Evolutionary conservation across 2,113 vertebrate species (phyloP).

Genomic region (Thalassoma bifasciatum): DNA sequence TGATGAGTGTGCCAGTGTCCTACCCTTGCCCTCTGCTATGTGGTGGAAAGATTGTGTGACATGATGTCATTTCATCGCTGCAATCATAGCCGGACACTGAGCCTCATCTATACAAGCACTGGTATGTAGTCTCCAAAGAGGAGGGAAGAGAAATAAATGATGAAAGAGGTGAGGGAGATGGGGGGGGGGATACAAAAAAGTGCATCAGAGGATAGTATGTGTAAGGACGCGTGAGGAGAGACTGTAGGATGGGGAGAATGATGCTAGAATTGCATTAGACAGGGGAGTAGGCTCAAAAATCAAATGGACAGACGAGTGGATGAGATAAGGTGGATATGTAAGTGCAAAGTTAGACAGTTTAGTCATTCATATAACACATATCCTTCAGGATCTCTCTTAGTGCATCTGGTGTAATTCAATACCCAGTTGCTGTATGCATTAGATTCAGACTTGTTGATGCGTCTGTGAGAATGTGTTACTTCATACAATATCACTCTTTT

Average conservation of each 20-base stretch:
- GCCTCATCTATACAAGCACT: constrained; percentile 67
- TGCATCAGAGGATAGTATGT: not conserved
- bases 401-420: not conserved
- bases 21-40: constrained; percentile 65
- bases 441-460: constrained; percentile 7
- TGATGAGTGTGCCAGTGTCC: constrained; percentile 52
- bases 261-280: not conserved
- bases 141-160: constrained; percentile 12
- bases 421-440: not conserved
- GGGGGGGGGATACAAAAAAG: not conserved
- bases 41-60: constrained; percentile 75
- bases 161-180: constrained; percentile 29
- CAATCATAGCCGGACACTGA: constrained; percentile 67
- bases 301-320: no score
- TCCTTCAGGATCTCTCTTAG: no score
- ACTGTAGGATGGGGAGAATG: not conserved
- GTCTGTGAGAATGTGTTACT: not conserved
- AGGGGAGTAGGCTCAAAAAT: no score
- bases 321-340: not conserved
- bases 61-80: constrained; percentile 73
- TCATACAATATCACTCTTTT: not conserved
- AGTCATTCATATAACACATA: no score
- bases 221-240: constrained; percentile 8
- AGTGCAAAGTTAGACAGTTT: not conserved
- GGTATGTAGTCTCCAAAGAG: constrained; percentile 19